A percentile compares a stretch with the other conserved stretches of the same genome.
Evolutionary conservation across 2,113 vertebrate species (phyloP).

Genomic region (Rissa tridactyla): DNA sequence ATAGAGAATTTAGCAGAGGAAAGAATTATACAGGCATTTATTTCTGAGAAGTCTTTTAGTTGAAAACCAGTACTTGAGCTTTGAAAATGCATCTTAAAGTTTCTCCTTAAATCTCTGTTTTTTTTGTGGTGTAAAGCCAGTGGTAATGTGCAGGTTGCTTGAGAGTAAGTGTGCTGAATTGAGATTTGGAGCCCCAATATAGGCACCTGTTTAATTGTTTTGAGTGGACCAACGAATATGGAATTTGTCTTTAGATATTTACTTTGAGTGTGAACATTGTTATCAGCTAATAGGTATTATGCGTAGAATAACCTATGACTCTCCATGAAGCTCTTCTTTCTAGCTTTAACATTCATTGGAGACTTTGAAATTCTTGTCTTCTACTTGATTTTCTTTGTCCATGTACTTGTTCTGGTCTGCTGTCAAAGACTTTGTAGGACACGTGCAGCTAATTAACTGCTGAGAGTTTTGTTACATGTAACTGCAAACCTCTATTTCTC

Average conservation of each 20-base stretch:
- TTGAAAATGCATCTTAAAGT: not conserved
- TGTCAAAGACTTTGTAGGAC: slow-evolving; percentile 5
- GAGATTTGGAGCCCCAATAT: not conserved
- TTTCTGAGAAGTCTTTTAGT: not conserved
- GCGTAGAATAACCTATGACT: not conserved
- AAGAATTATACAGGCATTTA: not conserved
- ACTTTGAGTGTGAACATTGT: not conserved
- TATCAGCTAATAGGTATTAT: not conserved
- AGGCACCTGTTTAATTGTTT: not conserved
- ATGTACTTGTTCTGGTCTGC: not conserved
- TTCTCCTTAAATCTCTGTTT: not conserved
- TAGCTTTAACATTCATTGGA: not conserved
- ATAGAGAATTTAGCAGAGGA: not conserved
- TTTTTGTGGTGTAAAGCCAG: not conserved
- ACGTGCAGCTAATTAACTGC: not conserved
- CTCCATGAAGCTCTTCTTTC: not conserved
- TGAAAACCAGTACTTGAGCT: not conserved
- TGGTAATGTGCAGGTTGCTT: not conserved
- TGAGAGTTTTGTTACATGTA: not conserved
- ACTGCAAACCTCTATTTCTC: not conserved
- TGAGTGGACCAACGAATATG: not conserved
- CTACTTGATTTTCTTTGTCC: not conserved
- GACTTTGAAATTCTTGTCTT: not conserved
- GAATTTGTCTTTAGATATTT: not conserved
- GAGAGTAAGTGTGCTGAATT: not conserved